Evolutionary conservation across 2,113 vertebrate genomes (phyloP).

Genomic region (Urocynchramus pylzowi): DNA sequence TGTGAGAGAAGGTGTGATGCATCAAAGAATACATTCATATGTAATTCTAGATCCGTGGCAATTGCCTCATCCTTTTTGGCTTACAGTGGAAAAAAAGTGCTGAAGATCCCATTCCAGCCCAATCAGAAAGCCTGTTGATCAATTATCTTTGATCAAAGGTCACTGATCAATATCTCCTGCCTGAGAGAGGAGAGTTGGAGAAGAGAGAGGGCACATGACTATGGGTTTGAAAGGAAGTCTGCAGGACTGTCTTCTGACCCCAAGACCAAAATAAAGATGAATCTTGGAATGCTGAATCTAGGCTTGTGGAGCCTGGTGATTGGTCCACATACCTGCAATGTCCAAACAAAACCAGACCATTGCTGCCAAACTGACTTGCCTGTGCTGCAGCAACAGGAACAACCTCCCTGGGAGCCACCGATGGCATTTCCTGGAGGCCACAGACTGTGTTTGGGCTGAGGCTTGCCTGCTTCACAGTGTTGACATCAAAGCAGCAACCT

Average conservation of each 20-base stretch:
- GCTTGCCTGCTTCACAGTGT: neutral
- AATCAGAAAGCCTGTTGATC: neutral
- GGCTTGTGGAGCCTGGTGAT: neutral
- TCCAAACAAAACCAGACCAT: neutral
- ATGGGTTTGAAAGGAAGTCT: neutral
- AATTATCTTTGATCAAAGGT: neutral
- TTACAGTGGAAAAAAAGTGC: neutral
- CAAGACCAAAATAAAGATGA: neutral
- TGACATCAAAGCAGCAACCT: neutral
- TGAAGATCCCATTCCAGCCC: neutral
- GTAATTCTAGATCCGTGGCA: neutral
- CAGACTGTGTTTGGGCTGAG: neutral
- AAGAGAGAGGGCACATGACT: accelerated
- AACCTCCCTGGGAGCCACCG: neutral
- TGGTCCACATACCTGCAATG: neutral
- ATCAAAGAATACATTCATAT: accelerated
- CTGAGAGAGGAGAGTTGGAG: neutral
- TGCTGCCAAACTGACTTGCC: neutral
- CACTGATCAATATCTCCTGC: neutral
- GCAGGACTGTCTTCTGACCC: neutral
- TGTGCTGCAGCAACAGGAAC: neutral
- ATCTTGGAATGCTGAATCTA: neutral
- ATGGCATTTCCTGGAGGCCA: neutral
- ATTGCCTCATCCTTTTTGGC: neutral
- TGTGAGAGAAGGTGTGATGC: neutral